These are phyloP conservation scores for Callyntrura guangdongensis DNA, from an alignment of 2,888 invertebrate species.

Conservation along the genomic window DNA sequence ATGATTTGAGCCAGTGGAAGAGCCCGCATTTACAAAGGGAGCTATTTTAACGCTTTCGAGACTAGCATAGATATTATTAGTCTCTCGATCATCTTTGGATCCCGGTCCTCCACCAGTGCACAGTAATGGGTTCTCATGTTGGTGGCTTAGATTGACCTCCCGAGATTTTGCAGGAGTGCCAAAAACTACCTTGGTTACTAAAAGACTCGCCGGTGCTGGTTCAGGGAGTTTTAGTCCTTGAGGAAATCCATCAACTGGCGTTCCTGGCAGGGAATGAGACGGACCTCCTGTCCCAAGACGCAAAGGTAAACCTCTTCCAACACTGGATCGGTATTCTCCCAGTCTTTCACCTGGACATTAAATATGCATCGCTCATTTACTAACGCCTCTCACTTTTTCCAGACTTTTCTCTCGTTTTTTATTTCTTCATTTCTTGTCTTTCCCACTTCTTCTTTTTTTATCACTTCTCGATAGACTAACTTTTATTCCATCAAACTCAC, in stretches of 20 bases:
- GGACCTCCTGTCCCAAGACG: constrained; percentile 84
- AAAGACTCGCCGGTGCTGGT: constrained; percentile 84
- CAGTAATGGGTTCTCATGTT: constrained; percentile 84
- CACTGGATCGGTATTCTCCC: constrained; percentile 85
- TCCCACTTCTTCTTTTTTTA: constrained; percentile 56
- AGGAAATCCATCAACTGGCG: constrained; percentile 85
- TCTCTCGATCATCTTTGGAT: constrained; percentile 84
- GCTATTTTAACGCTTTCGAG: constrained; percentile 85
- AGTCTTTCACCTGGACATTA: constrained; percentile 85
- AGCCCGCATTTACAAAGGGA: constrained; percentile 84
- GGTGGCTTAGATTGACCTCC: constrained; percentile 84
- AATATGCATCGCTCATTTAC: constrained; percentile 81
- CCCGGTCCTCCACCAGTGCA: constrained; percentile 84
- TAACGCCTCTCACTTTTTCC: constrained; percentile 54
- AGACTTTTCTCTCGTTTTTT: constrained; percentile 28
- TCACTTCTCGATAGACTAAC: constrained; percentile 68
- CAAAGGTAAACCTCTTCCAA: constrained; percentile 84
- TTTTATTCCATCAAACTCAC: constrained; percentile 75
- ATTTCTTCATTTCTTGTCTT: constrained; percentile 38
- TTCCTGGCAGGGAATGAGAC: constrained; percentile 84
- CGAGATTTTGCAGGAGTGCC: constrained; percentile 85
- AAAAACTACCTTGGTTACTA: constrained; percentile 85
- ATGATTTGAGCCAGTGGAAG: constrained; percentile 84
- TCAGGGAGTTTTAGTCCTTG: constrained; percentile 85
- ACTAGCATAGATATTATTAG: constrained; percentile 85